Evolutionary conservation across 2,888 invertebrate species (phyloP), one percentile per base, ranked within the genome.

Genomic region (Horisme vitalbata): DNA sequence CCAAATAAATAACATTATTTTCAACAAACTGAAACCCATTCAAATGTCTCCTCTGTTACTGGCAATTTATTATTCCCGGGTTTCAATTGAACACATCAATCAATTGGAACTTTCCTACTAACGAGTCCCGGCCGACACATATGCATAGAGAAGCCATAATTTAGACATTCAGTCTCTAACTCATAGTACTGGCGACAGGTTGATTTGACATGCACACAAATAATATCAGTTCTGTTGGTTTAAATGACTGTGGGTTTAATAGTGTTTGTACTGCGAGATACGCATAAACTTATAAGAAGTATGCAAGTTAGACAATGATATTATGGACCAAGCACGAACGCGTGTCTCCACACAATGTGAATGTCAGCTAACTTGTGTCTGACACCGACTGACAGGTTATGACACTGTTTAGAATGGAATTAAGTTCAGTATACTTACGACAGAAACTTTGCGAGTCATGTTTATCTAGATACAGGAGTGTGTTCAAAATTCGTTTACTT

Each of bases 91-190:
- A 45, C 24, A 64, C 74, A 77, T 77, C 77, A 72, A 76, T 77
- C 77, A 75, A 62, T 60, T 56, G 57, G 54, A 57, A 31, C 41
- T 55, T 45, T 53, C 53, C 43, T 59, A 57, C 78, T 83, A 83
- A 83, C 84, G 82, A 84, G 80, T 69, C 58, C 50, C 65, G 70
- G 67, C 68, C 47, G 59, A 64, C 81, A 81, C 82, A 85, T 86
- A 86, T 87, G 85, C 84, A 85, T 85, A 79, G 61, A 68, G 72
- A 75, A 71, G 65, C 82, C 69, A 85, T 87, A 85, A 86, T 83
- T 87, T 79, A 85, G 82, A 71, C 78, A 74, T 79, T 64, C 78
- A 61, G 69, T 60, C 70, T 58, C 68, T 84, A 83, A 79, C 78
- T 86, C 86, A 86, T 84, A 83, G 71, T 23, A 46, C 64, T 56